These are phyloP conservation scores for Gymnoscopelus braueri DNA, from an alignment of 2,797 vertebrate genomes.

Conservation along the genomic window DNA sequence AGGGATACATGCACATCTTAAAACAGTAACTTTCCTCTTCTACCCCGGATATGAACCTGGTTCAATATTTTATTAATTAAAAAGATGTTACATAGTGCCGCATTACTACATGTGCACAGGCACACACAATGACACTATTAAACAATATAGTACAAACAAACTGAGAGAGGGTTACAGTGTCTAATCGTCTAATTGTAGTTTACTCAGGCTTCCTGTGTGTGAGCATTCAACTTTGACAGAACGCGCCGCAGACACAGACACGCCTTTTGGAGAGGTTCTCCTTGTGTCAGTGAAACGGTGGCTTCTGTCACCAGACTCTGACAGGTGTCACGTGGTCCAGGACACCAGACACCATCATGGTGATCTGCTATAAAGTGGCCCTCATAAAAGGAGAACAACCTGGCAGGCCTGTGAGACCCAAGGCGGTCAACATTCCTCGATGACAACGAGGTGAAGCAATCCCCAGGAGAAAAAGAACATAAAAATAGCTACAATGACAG, in stretches of 20 bases:
- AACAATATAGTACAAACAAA: slow-evolving; percentile 14
- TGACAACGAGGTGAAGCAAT: background rate
- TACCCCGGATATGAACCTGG: too few species aligned
- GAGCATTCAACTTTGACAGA: slow-evolving; percentile 22
- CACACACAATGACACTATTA: too few species aligned
- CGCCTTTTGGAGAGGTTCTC: slow-evolving; percentile 21
- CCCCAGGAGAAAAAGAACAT: too few species aligned
- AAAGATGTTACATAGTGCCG: too few species aligned
- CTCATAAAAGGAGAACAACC: slow-evolving; percentile 10
- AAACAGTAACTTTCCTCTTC: too few species aligned
- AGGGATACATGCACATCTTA: too few species aligned
- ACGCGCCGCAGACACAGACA: slow-evolving; percentile 10
- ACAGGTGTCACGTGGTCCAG: slow-evolving; percentile 44
- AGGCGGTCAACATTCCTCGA: slow-evolving; percentile 2
- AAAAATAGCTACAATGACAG: too few species aligned
- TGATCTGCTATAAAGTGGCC: slow-evolving; percentile 5
- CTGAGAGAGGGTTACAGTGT: slow-evolving; percentile 9
- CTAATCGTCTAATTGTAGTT: slow-evolving; percentile 13
- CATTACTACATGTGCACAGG: too few species aligned
- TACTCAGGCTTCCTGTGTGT: slow-evolving; percentile 8
- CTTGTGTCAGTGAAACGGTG: slow-evolving; percentile 23
- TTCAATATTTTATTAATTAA: too few species aligned
- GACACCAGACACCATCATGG: slow-evolving; percentile 35
- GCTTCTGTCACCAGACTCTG: slow-evolving; percentile 16
- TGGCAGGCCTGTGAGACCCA: background rate